Conservation (phyloP, 2,797 vertebrate genomes). For the Chelon labrosus region DNA sequence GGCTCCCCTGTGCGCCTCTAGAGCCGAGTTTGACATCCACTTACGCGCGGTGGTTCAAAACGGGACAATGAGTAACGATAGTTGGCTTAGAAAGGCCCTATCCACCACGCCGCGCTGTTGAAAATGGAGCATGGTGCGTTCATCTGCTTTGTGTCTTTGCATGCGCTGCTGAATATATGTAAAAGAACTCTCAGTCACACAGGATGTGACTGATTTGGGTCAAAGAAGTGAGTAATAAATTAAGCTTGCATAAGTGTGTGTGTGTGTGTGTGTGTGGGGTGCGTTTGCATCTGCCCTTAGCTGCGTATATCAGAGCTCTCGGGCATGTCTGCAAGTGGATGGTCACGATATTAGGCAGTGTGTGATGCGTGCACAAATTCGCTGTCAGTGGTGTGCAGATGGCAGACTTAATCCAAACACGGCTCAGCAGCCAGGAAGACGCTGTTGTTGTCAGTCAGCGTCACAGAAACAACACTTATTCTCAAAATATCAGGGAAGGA, state of each 20-base stretch:
- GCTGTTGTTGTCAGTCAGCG: conserved; percentile 38
- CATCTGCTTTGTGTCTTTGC: conserved; percentile 44
- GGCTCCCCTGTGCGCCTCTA: conserved; percentile 43
- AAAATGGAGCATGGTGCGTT: conserved; percentile 29
- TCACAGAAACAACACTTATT: conserved; percentile 25
- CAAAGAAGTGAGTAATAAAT: conserved; percentile 80
- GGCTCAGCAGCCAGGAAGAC: conserved; percentile 40
- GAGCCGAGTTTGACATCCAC: conserved; percentile 42
- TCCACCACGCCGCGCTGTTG: conserved; percentile 28
- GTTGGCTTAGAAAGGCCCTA: conserved; percentile 33
- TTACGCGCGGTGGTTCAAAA: conserved; percentile 49
- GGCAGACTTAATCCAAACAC: conserved; percentile 49
- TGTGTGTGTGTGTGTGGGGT: conserved; percentile 36
- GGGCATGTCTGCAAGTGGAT: conserved; percentile 57
- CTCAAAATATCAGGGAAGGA: conserved; percentile 40
- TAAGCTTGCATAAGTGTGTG: conserved; percentile 65
- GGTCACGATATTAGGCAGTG: conserved; percentile 58
- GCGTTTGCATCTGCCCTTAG: conserved; percentile 48
- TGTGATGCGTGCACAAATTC: conserved; percentile 63
- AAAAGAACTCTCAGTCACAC: conserved; percentile 59
- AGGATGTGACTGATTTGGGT: conserved; percentile 82
- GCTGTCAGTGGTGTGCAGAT: conserved; percentile 58
- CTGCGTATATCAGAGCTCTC: conserved; percentile 54
- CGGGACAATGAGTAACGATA: conserved; percentile 64
- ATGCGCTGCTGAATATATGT: conserved; percentile 60